Percentiles rank a stretch among this genome's conserved stretches.
phyloP scores from a whole-genome alignment of 2,888 invertebrate genomes.

The Protophormia terraenovae region DNA sequence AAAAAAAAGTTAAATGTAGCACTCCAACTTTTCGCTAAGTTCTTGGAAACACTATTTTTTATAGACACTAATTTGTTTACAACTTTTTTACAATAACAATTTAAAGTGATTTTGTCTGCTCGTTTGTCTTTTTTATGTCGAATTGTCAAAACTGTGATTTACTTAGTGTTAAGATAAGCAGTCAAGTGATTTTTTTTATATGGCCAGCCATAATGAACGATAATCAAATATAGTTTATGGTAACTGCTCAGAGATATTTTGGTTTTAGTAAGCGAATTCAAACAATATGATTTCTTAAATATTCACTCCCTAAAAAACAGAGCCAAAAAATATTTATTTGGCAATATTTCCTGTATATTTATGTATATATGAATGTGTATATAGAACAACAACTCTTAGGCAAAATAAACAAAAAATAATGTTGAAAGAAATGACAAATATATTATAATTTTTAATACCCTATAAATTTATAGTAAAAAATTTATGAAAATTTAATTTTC shows the following conservation, averaged over 20 bases:
- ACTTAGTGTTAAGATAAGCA: not conserved
- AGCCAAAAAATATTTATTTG: not conserved
- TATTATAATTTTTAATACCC: not conserved
- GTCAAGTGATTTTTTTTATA: not conserved
- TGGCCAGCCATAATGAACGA: not conserved
- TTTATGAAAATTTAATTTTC: not conserved
- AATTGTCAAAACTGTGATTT: not conserved
- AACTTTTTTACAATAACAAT: not conserved
- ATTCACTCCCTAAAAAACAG: not conserved
- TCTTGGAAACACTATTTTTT: too few species aligned
- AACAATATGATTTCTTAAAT: not conserved
- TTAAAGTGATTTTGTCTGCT: not conserved
- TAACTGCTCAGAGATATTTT: not conserved
- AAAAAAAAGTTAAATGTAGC: too few species aligned
- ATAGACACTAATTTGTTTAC: too few species aligned
- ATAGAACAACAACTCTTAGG: not conserved
- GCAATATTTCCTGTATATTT: not conserved
- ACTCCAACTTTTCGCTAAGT: too few species aligned
- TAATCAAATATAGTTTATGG: constrained; percentile 14
- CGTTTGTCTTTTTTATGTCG: not conserved
- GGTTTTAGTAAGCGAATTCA: not conserved
- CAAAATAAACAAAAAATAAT: not conserved
- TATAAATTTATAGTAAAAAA: not conserved
- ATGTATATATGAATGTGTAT: not conserved
- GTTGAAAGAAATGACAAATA: not conserved